phyloP scores from a whole-genome alignment of 2,113 vertebrate species.

The Paracanthobrama guichenoti region DNA sequence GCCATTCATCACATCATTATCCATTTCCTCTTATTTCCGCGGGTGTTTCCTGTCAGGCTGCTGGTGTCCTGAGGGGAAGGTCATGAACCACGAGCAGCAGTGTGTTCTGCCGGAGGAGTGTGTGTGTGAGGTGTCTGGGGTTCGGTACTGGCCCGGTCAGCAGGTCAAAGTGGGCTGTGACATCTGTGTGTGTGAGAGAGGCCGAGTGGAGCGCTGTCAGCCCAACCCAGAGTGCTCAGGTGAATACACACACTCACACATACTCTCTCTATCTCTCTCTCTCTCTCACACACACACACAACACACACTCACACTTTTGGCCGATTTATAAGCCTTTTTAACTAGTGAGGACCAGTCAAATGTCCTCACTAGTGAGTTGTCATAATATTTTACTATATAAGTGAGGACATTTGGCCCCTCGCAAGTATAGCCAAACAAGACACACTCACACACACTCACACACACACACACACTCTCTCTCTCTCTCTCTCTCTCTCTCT shows the following conservation, averaged over 20 bases:
- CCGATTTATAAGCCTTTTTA: no score
- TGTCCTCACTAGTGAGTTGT: no score
- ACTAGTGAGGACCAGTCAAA: no score
- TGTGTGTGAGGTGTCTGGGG: constrained; percentile 76
- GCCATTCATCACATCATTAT: no score
- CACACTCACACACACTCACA: no score
- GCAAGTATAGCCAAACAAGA: no score
- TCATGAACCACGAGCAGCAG: constrained; percentile 70
- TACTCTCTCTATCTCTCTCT: no score
- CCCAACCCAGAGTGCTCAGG: constrained; percentile 80
- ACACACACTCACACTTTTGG: no score
- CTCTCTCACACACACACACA: background rate
- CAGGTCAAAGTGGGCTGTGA: constrained; percentile 79
- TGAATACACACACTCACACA: constrained; percentile 49
- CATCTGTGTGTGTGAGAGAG: constrained; percentile 83
- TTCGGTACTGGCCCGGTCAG: constrained; percentile 75
- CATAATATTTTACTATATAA: no score
- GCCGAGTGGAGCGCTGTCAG: constrained; percentile 74
- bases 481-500: no score
- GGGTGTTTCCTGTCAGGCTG: constrained; percentile 70
- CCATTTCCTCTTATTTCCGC: background rate
- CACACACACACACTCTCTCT: no score
- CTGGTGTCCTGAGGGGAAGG: constrained; percentile 81
- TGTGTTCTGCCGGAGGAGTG: constrained; percentile 80
- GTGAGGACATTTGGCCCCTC: no score